Percentiles rank a stretch among this genome's conserved stretches.
phyloP scores from a whole-genome alignment of 2,113 vertebrate genomes.

The Sturnus vulgaris region DNA sequence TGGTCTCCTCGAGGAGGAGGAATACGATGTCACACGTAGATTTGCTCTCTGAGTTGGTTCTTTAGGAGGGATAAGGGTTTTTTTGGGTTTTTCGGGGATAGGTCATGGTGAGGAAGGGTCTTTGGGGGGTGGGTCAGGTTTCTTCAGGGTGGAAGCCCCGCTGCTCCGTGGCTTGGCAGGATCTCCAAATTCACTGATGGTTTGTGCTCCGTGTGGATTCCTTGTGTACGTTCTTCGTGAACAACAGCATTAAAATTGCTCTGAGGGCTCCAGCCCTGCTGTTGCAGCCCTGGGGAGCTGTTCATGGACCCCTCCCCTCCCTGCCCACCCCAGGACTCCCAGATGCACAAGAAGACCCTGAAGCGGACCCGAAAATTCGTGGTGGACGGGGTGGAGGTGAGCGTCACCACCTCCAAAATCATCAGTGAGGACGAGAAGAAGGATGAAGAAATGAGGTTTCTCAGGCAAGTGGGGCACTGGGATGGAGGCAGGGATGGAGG shows the following conservation, averaged over 20 bases:
- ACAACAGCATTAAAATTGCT: rapidly evolving
- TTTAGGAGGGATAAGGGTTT: neutral
- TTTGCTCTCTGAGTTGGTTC: neutral
- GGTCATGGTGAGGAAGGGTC: neutral
- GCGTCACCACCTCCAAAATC: conserved; percentile 96
- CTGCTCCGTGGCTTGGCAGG: rapidly evolving
- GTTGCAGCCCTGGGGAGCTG: neutral
- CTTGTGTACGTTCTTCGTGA: neutral
- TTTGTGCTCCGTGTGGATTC: neutral
- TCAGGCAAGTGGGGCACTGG: conserved; percentile 78
- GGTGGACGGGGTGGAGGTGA: conserved; percentile 92
- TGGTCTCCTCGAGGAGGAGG: neutral
- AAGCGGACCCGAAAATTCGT: conserved; percentile 93
- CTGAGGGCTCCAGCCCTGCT: neutral
- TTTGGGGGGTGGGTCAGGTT: neutral
- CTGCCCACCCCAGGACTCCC: conserved; percentile 68
- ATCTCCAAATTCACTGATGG: neutral
- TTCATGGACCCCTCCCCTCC: neutral
- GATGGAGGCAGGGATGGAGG: neutral
- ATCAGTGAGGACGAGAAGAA: conserved; percentile 96
- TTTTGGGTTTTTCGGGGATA: neutral
- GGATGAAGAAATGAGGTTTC: conserved; percentile 95
- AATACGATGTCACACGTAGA: rapidly evolving
- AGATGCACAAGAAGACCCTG: conserved; percentile 85
- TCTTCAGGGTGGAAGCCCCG: neutral